A percentile compares a stretch with the other conserved stretches of the same genome.
Evolutionary conservation across 2,113 vertebrate species (phyloP).

Genomic region (Gnathonemus longibarbis): DNA sequence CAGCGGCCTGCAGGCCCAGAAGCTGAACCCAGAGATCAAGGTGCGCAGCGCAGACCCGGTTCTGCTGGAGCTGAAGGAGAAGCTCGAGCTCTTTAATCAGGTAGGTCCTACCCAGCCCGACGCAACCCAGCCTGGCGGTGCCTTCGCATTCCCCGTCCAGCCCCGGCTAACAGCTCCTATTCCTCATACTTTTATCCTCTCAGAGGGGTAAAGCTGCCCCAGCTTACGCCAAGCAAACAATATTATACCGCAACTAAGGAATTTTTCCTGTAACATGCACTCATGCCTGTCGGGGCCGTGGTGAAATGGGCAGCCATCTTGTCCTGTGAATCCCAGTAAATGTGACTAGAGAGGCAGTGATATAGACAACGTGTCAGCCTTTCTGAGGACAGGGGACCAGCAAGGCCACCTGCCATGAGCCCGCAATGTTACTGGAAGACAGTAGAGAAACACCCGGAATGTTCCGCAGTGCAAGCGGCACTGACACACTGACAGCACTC

Average conservation of each 20-base stretch:
- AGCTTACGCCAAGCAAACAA: neutral
- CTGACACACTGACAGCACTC: neutral
- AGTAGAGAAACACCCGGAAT: neutral
- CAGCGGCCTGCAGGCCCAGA: slow-evolving; percentile 71
- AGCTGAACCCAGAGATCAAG: slow-evolving; percentile 74
- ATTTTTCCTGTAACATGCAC: neutral
- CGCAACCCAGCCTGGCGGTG: neutral
- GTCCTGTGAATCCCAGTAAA: neutral
- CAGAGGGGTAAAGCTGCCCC: neutral
- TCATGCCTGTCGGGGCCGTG: neutral
- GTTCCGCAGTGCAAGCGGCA: neutral
- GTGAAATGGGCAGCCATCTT: neutral
- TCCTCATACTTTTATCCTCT: neutral
- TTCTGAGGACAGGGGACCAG: neutral
- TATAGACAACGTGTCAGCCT: neutral
- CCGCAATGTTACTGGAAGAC: neutral
- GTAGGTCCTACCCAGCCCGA: slow-evolving; percentile 46
- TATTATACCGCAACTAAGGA: neutral
- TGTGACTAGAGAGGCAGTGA: neutral
- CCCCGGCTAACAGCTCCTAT: too few relatives aligned
- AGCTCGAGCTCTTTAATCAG: slow-evolving; percentile 70
- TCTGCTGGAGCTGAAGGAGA: slow-evolving; percentile 65
- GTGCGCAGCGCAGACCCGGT: slow-evolving; percentile 65
- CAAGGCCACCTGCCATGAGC: neutral
- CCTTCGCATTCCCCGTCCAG: neutral